Evolutionary conservation across 2,888 invertebrate species (phyloP), one percentile per base, ranked within the genome.

Genomic region (Caenorhabditis auriculariae): DNA sequence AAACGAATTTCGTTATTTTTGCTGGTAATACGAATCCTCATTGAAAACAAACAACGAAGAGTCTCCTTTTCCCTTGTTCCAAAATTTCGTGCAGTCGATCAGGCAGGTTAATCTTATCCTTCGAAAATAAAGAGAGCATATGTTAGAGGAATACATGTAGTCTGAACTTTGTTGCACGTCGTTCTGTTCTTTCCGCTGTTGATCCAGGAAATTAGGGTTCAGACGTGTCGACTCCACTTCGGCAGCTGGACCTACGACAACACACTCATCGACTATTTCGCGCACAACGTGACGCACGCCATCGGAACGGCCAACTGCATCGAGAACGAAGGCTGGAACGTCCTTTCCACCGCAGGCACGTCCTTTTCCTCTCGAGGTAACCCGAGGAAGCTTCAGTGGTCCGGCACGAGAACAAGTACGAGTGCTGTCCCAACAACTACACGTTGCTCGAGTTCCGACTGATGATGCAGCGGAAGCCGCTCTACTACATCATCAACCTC

Each of bases 231-330:
- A 24, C 59, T 76, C 43, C 58, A 61, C 12, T 75, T 76, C 43
- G 75, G 75, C 9, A 69, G 70, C 45, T 76, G 76, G 76, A 74
- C 74, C 2, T 73, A 74, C 53, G 77, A 77, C 54, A 76, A 74
- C 50, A 72, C 66, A 17, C 63, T 66, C 41, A 77, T 77, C 27
- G 76, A 77, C 60, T 77, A 77, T 61, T 68, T 66, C 42, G 55
- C 69, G 9, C 54, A 65, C 46, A 75, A 75, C 29, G 60, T 53
- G 3, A 58, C 59, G 5, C 60, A 58, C 17, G 71, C 72, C 6
- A 74, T 76, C 35, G 74, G 75, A n/a, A 75, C 71, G 0, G 42
- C 59, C 17, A 69, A 76, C 54, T 77, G 76, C 57, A 70, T 78
- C 19, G 72, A 72, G 32, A 77, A 78, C 51, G 76, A 77, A 46